Percentiles rank a stretch among this genome's conserved stretches.
Evolutionary conservation across 2,888 invertebrate genomes (phyloP).

Genomic region (Hypomecis punctinalis): DNA sequence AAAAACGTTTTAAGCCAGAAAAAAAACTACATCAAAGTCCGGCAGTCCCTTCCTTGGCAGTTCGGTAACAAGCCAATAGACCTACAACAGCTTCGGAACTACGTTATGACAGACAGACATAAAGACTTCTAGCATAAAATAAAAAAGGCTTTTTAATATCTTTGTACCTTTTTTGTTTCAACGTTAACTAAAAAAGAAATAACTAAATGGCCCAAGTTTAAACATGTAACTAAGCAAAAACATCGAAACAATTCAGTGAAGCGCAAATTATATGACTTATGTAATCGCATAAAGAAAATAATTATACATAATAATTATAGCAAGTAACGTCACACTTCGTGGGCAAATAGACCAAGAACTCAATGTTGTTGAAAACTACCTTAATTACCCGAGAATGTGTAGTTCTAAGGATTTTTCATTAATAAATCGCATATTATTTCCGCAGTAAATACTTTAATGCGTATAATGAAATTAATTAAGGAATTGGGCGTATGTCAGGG

Average conservation of each 20-base stretch:
- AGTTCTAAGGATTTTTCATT: slow-evolving; percentile 25
- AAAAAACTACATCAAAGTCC: too few relatives aligned
- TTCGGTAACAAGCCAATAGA: too few relatives aligned
- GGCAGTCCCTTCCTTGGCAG: too few relatives aligned
- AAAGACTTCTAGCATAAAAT: too few relatives aligned
- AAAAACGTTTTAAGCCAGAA: too few relatives aligned
- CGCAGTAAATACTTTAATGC: slow-evolving; percentile 8
- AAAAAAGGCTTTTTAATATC: too few relatives aligned
- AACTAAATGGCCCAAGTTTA: neutral
- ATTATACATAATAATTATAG: slow-evolving; percentile 53
- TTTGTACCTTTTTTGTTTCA: too few relatives aligned
- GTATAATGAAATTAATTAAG: neutral
- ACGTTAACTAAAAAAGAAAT: too few relatives aligned
- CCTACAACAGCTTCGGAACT: too few relatives aligned
- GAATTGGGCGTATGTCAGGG: slow-evolving; percentile 9
- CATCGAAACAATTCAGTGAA: slow-evolving; percentile 34
- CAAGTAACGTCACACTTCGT: slow-evolving; percentile 58
- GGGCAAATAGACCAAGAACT: slow-evolving; percentile 65
- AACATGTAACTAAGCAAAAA: slow-evolving; percentile 32
- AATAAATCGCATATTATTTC: slow-evolving; percentile 19
- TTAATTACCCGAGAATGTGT: slow-evolving; percentile 34
- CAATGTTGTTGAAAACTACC: slow-evolving; percentile 36
- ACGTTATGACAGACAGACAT: too few relatives aligned
- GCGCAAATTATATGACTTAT: slow-evolving; percentile 46
- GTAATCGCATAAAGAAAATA: slow-evolving; percentile 45